Conservation (phyloP, 2,113 vertebrate species). For the Lucifuga dentata region DNA sequence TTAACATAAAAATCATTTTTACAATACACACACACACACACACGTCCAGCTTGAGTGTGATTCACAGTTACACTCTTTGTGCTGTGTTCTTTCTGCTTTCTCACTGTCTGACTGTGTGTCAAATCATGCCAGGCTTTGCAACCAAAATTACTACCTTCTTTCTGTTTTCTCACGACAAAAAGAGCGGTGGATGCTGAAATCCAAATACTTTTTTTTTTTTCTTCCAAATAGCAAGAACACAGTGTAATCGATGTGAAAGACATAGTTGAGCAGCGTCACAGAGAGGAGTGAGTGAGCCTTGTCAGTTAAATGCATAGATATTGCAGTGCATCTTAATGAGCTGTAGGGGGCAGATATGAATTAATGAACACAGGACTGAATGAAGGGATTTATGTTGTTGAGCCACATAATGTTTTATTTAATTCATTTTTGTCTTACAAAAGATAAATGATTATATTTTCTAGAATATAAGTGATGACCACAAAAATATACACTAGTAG, state of each 20-base stretch:
- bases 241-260: constrained; percentile 35
- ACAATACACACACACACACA: neutral
- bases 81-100: constrained; percentile 31
- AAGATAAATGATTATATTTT: no score
- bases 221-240: constrained; percentile 46
- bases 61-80: constrained; percentile 27
- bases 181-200: constrained; percentile 40
- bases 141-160: constrained; percentile 42
- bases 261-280: constrained; percentile 13
- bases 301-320: constrained; percentile 15
- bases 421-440: no score
- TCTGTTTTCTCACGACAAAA: constrained; percentile 24
- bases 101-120: constrained; percentile 39
- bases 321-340: neutral
- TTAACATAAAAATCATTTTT: no score
- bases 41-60: constrained; percentile 34
- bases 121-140: constrained; percentile 47
- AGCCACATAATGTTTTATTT: no score
- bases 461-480: no score
- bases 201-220: constrained; percentile 31
- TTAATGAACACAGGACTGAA: neutral
- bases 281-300: constrained; percentile 4
- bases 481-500: no score
- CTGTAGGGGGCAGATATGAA: neutral
- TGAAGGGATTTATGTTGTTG: no score